These are phyloP conservation scores for Dexiosoma caninum DNA, from an alignment of 2,888 invertebrate genomes.

Conservation along the genomic window DNA sequence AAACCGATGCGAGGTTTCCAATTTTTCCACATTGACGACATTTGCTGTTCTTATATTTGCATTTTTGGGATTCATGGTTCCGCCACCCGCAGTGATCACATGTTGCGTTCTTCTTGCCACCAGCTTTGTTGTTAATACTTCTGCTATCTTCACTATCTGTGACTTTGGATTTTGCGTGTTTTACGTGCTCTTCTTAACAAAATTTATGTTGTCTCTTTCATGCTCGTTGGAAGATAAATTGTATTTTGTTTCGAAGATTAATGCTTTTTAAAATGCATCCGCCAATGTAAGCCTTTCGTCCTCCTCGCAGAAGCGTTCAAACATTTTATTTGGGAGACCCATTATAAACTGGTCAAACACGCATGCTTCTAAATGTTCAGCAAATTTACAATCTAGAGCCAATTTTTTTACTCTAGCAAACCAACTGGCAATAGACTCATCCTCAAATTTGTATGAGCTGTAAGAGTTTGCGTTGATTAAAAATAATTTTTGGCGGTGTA, in stretches of 20 bases:
- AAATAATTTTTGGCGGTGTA: neutral
- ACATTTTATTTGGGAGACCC: conserved; percentile 1
- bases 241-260: conserved; percentile 9
- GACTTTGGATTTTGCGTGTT: neutral
- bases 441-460: neutral
- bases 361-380: neutral
- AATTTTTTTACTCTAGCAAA: conserved; percentile 8
- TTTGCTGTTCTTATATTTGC: conserved; percentile 10
- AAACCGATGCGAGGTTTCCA: conserved; percentile 5
- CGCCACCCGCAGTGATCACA: conserved; percentile 10
- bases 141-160: neutral
- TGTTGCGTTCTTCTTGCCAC: neutral
- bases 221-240: neutral
- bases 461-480: conserved; percentile 15
- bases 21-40: neutral
- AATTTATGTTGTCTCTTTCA: neutral
- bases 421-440: conserved; percentile 1
- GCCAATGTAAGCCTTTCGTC: neutral
- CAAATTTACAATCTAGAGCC: conserved; percentile 3
- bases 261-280: conserved; percentile 6
- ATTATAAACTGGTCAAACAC: conserved; percentile 15
- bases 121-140: neutral
- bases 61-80: conserved; percentile 11
- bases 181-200: neutral
- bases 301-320: conserved; percentile 20